Conservation (phyloP, 2,113 vertebrate genomes). For the Mastomys coucha region DNA sequence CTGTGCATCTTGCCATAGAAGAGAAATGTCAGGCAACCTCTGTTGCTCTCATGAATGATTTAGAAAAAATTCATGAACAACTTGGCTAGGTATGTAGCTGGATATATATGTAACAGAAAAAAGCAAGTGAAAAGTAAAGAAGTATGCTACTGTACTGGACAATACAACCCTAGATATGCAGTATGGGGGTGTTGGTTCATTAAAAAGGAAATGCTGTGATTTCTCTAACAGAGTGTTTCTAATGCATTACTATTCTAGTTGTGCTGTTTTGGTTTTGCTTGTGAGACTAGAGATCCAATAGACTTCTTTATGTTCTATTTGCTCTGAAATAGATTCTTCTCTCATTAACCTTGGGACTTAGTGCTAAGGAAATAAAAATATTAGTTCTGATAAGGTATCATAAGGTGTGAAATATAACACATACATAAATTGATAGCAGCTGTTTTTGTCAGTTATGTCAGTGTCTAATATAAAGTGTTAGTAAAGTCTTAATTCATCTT, state of each 20-base stretch:
- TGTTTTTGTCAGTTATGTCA: background rate
- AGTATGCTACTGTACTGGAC: background rate
- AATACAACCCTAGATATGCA: background rate
- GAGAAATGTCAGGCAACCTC: background rate
- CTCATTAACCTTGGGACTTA: background rate
- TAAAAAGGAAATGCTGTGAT: background rate
- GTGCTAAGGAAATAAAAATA: background rate
- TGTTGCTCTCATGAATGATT: background rate
- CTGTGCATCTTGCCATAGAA: background rate
- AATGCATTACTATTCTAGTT: background rate
- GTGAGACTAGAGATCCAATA: background rate
- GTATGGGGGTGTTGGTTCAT: background rate
- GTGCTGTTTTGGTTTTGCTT: background rate
- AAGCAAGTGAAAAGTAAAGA: background rate
- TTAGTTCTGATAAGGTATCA: background rate
- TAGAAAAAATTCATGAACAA: background rate
- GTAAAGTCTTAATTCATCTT: background rate
- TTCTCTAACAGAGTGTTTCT: background rate
- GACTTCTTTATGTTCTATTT: background rate
- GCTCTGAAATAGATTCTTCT: background rate
- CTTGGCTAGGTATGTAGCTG: background rate
- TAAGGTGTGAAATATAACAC: background rate
- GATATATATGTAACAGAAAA: background rate
- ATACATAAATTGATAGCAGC: background rate
- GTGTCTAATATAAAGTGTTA: background rate